These are phyloP conservation scores for Delia radicum DNA, from an alignment of 1,140 invertebrate species.

Conservation along the genomic window DNA sequence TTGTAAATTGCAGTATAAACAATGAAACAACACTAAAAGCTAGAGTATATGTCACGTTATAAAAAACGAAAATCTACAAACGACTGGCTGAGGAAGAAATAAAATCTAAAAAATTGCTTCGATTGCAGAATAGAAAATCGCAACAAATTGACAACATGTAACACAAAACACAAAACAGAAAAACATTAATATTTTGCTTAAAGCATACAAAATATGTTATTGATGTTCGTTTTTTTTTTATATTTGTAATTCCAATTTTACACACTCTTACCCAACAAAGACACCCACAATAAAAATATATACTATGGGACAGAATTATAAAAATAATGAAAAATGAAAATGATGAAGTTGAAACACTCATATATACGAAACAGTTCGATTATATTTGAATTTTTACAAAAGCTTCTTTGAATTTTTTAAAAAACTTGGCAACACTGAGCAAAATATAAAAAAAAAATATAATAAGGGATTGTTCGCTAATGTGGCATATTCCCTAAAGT, in stretches of 20 bases:
- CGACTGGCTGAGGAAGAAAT: not conserved
- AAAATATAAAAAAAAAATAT: too few species aligned
- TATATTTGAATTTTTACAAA: too few species aligned
- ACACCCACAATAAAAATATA: not conserved
- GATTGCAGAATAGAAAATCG: not conserved
- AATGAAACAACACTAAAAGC: not conserved
- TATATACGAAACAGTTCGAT: too few species aligned
- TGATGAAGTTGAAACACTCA: too few species aligned
- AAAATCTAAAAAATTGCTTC: not conserved
- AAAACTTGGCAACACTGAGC: too few species aligned
- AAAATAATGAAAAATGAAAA: too few species aligned
- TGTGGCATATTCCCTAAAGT: too few species aligned
- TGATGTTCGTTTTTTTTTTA: not conserved
- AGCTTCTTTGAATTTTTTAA: too few species aligned
- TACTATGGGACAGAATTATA: too few species aligned
- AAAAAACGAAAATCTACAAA: not conserved
- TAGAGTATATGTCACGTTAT: not conserved
- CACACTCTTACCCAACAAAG: not conserved
- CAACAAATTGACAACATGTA: not conserved
- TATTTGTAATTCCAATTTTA: not conserved
- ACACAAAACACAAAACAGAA: not conserved
- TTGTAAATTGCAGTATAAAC: constrained; percentile 4
- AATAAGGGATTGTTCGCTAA: too few species aligned
- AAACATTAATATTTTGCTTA: constrained; percentile 8
- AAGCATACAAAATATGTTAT: constrained; percentile 2